Evolutionary conservation across 2,888 invertebrate genomes (phyloP).

Genomic region (Euspilapteryx auroguttella): DNA sequence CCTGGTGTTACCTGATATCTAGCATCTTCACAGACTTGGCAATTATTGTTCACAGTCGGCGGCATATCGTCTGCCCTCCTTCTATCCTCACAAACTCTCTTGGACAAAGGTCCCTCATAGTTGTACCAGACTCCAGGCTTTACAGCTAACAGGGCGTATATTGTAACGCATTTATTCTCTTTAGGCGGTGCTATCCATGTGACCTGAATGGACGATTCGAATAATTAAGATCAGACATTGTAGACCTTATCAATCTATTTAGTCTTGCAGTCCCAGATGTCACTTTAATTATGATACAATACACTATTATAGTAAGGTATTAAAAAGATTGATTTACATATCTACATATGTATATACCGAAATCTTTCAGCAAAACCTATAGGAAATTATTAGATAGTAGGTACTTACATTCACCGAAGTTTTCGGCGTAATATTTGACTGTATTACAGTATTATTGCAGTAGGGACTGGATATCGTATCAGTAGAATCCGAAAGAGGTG

Average conservation of each 20-base stretch:
- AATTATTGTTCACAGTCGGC: constrained; percentile 31
- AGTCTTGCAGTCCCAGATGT: too few relatives aligned
- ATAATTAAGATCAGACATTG: too few relatives aligned
- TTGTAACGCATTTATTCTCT: constrained; percentile 36
- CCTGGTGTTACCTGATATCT: constrained; percentile 46
- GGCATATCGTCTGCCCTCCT: constrained; percentile 41
- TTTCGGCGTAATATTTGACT: constrained; percentile 35
- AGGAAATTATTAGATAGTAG: too few relatives aligned
- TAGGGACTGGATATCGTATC: constrained; percentile 14
- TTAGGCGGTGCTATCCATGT: constrained; percentile 37
- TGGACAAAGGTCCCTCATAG: constrained; percentile 32
- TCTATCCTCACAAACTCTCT: constrained; percentile 33
- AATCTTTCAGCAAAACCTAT: too few relatives aligned
- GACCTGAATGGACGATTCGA: constrained; percentile 26
- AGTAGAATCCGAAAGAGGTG: constrained; percentile 14
- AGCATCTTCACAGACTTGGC: constrained; percentile 37
- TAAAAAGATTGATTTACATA: too few relatives aligned
- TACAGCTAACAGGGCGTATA: constrained; percentile 36
- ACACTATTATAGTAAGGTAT: too few relatives aligned
- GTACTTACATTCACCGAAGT: constrained; percentile 28
- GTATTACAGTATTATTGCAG: constrained; percentile 37
- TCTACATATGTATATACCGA: too few relatives aligned
- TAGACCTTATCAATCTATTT: too few relatives aligned
- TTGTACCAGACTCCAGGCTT: constrained; percentile 42
- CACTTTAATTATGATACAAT: too few relatives aligned